Percentiles rank a stretch among this genome's conserved stretches.
phyloP scores from a whole-genome alignment of 2,113 vertebrate genomes.

The Pterocles orientalis region DNA sequence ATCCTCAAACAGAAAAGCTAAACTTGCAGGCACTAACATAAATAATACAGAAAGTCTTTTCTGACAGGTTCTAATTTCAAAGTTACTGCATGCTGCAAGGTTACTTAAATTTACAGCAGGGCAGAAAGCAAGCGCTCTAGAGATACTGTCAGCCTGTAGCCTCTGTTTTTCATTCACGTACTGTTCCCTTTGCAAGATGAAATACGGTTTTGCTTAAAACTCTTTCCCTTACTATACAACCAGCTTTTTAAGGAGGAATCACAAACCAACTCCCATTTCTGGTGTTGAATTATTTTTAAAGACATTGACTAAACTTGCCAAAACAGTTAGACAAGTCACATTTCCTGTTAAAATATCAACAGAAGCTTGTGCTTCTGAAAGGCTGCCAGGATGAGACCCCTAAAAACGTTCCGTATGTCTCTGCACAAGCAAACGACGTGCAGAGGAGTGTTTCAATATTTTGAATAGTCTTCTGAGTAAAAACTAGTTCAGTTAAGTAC shows the following conservation, averaged over 20 bases:
- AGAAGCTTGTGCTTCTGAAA: background rate
- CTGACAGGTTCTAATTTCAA: conserved; percentile 20
- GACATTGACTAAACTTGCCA: background rate
- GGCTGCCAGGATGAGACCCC: background rate
- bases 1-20: background rate
- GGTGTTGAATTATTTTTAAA: background rate
- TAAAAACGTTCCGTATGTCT: background rate
- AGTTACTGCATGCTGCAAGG: conserved; percentile 14
- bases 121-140: conserved; percentile 9
- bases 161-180: background rate
- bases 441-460: conserved; percentile 3
- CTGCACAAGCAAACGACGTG: background rate
- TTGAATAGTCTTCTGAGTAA: conserved; percentile 27
- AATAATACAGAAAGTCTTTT: background rate
- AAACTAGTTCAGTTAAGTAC: conserved; percentile 24
- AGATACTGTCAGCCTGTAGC: background rate
- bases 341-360: background rate
- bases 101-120: conserved; percentile 33
- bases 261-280: background rate
- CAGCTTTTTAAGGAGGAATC: background rate
- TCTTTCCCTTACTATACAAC: background rate
- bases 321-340: background rate
- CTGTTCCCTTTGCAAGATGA: background rate
- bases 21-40: background rate
- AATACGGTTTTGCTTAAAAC: background rate